Conservation (phyloP, 2,797 vertebrate genomes). For the Leptodactylus fallax region DNA sequence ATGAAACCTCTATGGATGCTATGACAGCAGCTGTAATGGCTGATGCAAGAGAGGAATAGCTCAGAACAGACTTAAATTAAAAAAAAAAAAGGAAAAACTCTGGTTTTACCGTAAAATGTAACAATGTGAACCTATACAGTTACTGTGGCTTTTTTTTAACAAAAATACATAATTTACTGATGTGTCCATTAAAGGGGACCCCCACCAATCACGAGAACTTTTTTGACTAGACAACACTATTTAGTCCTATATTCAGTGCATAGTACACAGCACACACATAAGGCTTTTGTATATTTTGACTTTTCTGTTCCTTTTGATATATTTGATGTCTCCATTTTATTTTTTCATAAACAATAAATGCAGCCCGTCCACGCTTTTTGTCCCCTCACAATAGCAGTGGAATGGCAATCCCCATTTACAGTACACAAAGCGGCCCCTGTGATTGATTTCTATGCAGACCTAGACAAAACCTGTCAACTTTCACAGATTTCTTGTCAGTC, state of each 20-base stretch:
- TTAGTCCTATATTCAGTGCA: background rate
- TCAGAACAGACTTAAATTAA: too few relatives aligned
- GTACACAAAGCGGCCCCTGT: conserved; percentile 32
- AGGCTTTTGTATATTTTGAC: background rate
- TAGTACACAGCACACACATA: background rate
- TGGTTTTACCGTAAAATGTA: too few relatives aligned
- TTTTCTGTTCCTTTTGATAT: background rate
- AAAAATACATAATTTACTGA: too few relatives aligned
- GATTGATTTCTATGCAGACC: conserved; percentile 50
- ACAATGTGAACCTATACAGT: too few relatives aligned
- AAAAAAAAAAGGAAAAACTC: too few relatives aligned
- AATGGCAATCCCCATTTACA: conserved; percentile 34
- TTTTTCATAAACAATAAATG: background rate
- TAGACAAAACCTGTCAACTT: conserved; percentile 56
- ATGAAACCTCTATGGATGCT: too few relatives aligned
- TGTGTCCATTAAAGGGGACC: too few relatives aligned
- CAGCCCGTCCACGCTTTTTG: conserved; percentile 7
- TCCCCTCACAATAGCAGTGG: conserved; percentile 19
- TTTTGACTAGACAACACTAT: background rate
- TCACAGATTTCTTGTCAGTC: conserved; percentile 47
- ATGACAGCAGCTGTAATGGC: too few relatives aligned
- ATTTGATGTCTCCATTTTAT: background rate
- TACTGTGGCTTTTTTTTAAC: too few relatives aligned
- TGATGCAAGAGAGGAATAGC: too few relatives aligned
- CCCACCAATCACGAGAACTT: too few relatives aligned